Evolutionary conservation across 2,113 vertebrate species (phyloP).

Genomic region (Dasyornis broadbenti): DNA sequence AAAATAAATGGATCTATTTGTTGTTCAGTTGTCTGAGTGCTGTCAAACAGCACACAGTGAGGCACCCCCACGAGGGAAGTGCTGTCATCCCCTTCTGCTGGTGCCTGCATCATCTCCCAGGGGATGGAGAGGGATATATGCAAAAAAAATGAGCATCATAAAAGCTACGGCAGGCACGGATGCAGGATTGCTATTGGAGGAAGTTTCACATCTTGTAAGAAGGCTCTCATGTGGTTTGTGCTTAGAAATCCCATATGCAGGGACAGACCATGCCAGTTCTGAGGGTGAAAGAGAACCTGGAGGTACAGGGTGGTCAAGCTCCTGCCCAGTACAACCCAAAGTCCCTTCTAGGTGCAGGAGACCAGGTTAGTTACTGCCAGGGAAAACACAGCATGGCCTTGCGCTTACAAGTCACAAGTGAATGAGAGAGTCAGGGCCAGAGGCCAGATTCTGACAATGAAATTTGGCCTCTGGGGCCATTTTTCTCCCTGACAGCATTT

Average conservation of each 20-base stretch:
- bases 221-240: not conserved
- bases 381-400: not conserved
- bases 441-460: not conserved
- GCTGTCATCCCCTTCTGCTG: not conserved
- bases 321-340: not conserved
- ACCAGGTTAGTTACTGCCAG: not conserved
- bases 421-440: not conserved
- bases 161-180: rapidly evolving
- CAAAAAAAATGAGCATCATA: not conserved
- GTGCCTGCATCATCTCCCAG: not conserved
- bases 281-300: not conserved
- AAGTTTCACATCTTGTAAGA: not conserved
- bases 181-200: not conserved
- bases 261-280: not conserved
- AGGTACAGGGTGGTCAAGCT: not conserved
- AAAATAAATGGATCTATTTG: not conserved
- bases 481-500: not conserved
- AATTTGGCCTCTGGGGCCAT: not conserved
- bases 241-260: not conserved
- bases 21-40: not conserved
- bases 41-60: not conserved
- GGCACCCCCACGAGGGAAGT: not conserved
- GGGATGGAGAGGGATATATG: not conserved
- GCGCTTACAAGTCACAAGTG: not conserved
- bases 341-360: not conserved